phyloP scores from a whole-genome alignment of 2,113 vertebrate species.

The Nothoprocta pentlandii region DNA sequence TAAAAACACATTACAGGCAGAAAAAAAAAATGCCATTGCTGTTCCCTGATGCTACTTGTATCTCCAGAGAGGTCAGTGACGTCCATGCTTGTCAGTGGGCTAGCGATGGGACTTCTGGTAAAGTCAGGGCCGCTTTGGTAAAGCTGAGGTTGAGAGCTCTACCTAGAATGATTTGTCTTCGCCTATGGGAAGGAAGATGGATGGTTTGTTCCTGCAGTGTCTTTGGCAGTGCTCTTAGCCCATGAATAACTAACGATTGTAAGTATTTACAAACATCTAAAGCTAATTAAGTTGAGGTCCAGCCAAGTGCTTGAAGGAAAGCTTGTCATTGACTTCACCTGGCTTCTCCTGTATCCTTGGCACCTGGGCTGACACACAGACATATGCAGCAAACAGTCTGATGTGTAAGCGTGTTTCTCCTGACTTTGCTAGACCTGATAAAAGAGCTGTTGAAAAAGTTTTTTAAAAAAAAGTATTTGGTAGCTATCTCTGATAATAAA shows the following conservation, averaged over 20 bases:
- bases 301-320: not conserved
- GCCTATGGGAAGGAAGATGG: not conserved
- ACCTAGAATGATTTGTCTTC: not conserved
- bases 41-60: not conserved
- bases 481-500: not conserved
- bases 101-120: not conserved
- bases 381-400: not conserved
- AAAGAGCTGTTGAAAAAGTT: not conserved
- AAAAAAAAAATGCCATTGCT: not conserved
- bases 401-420: not conserved
- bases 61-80: not conserved
- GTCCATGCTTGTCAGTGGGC: not conserved
- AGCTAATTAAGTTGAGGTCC: constrained; percentile 1
- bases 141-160: not conserved
- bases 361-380: not conserved
- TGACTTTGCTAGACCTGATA: not conserved
- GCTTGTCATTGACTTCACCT: not conserved
- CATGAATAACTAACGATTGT: not conserved
- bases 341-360: not conserved
- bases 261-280: not conserved
- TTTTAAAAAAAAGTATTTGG: not conserved
- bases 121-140: not conserved
- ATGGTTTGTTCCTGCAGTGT: not conserved
- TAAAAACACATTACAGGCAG: not conserved
- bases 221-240: not conserved